Evolutionary conservation across 2,888 invertebrate genomes (phyloP), one percentile per base, ranked within the genome.

Genomic region (Drosophila kambysellisi): DNA sequence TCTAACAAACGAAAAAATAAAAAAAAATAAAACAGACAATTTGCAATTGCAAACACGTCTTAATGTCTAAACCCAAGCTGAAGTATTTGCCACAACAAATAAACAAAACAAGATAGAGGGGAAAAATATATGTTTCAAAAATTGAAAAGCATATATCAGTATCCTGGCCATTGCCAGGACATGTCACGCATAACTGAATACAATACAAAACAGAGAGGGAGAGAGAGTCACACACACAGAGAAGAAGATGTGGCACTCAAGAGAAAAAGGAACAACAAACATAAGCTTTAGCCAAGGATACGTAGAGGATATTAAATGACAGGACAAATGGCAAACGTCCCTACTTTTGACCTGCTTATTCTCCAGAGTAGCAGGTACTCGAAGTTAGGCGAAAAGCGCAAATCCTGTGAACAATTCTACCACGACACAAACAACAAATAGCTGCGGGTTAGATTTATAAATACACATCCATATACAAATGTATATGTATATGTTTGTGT

Each of bases 101-200:
- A 74, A 77, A 70, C 70, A 74, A 62, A 43, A 53, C 43, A n/a
- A 33, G 46, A 59, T 46, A 4, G 46, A 59, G 63, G 62, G 7
- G 7, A 41, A 32, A 39, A 39, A 57, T 46, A 46, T 46, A 61
- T 56, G 54, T 46, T 72, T 76, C 76, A 76, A 71, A 76, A 83
- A 86, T 85, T 81, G 78, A 86, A 83, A 83, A 86, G 76, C 86
- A 83, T 83, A 83, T 79, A 83, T 79, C 86, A 85, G 70, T 65
- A 83, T 71, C 85, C 72, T 84, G 79, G 86, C 79, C 76, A 83
- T 67, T 71, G 76, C 64, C 73, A 72, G 78, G 75, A 82, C 82
- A 84, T 74, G 81, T 71, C 71, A 79, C 79, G 85, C 82, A 85
- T 87, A 84, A 64, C 75, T 79, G 82, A 87, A 74, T 70, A 80